A percentile compares a stretch with the other conserved stretches of the same genome.
Conservation (phyloP, 2,113 vertebrate genomes). For the Myocastor coypus region DNA sequence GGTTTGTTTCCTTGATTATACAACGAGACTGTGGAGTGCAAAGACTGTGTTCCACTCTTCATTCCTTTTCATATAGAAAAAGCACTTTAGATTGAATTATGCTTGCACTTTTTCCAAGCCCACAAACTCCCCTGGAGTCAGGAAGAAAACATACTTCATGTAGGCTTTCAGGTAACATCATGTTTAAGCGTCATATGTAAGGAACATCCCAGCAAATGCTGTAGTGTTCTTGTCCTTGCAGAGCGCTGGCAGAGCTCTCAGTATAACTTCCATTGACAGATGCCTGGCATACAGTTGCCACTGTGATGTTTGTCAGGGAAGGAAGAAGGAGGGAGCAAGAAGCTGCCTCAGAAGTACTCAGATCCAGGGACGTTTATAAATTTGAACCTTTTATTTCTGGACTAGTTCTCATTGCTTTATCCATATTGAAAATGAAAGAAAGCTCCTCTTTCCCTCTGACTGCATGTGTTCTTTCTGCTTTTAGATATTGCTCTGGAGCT, state of each 20-base stretch:
- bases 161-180: neutral
- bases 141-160: neutral
- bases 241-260: neutral
- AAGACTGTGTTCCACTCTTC: neutral
- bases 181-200: neutral
- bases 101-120: neutral
- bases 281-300: no score
- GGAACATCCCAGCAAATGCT: neutral
- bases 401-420: neutral
- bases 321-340: neutral
- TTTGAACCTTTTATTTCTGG: neutral
- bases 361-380: neutral
- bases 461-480: neutral
- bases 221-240: neutral
- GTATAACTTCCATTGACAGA: neutral
- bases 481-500: neutral
- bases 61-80: neutral
- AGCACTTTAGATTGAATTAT: neutral
- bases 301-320: neutral
- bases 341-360: neutral
- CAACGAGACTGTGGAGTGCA: neutral
- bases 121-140: neutral
- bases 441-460: neutral
- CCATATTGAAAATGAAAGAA: neutral
- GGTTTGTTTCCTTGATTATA: neutral